Conservation (phyloP, 2,888 invertebrate genomes). For the Epirrita christyi region DNA sequence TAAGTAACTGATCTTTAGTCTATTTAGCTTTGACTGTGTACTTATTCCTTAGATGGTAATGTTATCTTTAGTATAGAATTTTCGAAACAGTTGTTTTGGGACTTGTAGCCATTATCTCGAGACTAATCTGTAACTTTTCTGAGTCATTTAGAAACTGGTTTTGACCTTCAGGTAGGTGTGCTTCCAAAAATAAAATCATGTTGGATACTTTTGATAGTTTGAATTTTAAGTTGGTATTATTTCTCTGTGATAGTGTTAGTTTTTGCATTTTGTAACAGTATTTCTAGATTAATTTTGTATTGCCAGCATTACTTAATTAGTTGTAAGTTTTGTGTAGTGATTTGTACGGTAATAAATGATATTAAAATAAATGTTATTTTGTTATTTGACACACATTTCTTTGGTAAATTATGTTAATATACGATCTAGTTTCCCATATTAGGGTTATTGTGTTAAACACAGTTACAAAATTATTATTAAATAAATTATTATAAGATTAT, state of each 20-base stretch:
- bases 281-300: slow-evolving; percentile 61
- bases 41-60: slow-evolving; percentile 46
- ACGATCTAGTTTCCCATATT: slow-evolving; percentile 58
- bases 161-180: slow-evolving; percentile 55
- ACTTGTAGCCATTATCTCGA: slow-evolving; percentile 31
- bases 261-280: slow-evolving; percentile 59
- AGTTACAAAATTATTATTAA: slow-evolving; percentile 32
- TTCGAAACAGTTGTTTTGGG: slow-evolving; percentile 28
- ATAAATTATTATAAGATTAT: slow-evolving; percentile 17
- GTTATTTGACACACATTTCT: slow-evolving; percentile 60
- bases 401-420: slow-evolving; percentile 25
- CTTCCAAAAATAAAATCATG: slow-evolving; percentile 52
- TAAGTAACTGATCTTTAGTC: slow-evolving; percentile 27
- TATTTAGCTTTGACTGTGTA: slow-evolving; percentile 32
- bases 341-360: slow-evolving; percentile 64
- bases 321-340: slow-evolving; percentile 54
- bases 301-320: slow-evolving; percentile 56
- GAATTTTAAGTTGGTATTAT: slow-evolving; percentile 48
- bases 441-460: slow-evolving; percentile 63
- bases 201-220: slow-evolving; percentile 30
- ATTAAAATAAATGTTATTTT: slow-evolving; percentile 59
- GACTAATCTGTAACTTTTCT: slow-evolving; percentile 37
- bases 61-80: slow-evolving; percentile 41
- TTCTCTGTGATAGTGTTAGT: slow-evolving; percentile 69
- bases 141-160: slow-evolving; percentile 57